Evolutionary conservation across 2,113 vertebrate genomes (phyloP).

Genomic region (Cebidichthys violaceus): DNA sequence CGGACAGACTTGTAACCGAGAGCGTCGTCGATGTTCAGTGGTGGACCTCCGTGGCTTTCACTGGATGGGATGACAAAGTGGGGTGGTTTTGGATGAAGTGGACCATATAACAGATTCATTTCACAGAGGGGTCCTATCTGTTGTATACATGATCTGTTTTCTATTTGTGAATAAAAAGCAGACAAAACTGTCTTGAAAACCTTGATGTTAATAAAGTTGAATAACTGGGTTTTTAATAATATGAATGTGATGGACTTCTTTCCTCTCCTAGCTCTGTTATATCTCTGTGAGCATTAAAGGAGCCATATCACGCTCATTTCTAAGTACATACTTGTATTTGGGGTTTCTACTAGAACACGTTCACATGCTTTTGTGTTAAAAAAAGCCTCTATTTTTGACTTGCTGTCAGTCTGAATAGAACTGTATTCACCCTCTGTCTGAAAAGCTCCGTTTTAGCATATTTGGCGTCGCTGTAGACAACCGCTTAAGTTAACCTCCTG

Average conservation of each 20-base stretch:
- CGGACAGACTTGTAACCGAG: slow-evolving; percentile 79
- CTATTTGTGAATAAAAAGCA: slow-evolving; percentile 93
- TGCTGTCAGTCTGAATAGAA: neutral
- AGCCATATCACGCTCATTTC: neutral
- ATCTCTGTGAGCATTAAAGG: no score
- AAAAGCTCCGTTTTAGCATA: no score
- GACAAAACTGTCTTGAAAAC: slow-evolving; percentile 81
- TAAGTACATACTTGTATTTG: neutral
- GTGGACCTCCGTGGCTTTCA: slow-evolving; percentile 84
- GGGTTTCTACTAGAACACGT: neutral
- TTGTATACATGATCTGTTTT: slow-evolving; percentile 97
- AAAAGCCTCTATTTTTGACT: neutral
- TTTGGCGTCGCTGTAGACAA: no score
- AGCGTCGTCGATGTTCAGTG: slow-evolving; percentile 84
- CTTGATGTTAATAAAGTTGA: slow-evolving; percentile 98
- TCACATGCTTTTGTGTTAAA: neutral
- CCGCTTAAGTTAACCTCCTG: neutral
- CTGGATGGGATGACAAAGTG: slow-evolving; percentile 73
- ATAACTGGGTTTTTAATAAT: slow-evolving; percentile 90
- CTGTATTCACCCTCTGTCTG: no score
- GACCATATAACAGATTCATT: slow-evolving; percentile 86
- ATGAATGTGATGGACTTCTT: slow-evolving; percentile 74
- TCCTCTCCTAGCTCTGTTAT: neutral
- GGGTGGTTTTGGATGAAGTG: slow-evolving; percentile 83
- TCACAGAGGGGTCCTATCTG: slow-evolving; percentile 90